Base-by-base conservation (phyloP, 2,113 vertebrate genomes). In the Coregonus clupeaformis region DNA sequence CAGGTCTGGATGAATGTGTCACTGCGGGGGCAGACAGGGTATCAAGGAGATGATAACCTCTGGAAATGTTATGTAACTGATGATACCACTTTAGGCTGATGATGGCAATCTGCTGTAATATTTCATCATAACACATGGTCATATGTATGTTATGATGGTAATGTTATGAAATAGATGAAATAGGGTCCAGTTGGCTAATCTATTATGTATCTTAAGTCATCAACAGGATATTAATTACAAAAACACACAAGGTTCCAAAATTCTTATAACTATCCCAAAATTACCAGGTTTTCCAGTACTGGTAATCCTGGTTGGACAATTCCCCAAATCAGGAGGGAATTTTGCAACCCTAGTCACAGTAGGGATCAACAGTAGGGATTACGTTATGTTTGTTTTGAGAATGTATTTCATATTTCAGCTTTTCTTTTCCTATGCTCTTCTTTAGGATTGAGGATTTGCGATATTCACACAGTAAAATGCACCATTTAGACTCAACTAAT, bases 21-120 rank as follows among this genome's bases (percentile, higher is more conserved):
- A 72, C 30, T 72, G 29, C 16, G 71, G 59, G 13, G 30, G 32
- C 30, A 29, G 16, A 30, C 49, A 30, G n/a, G 14, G 22, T 25
- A 24, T 49, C 5, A 60, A 36, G 7, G 24, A 30, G 49, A 18
- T n/a, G 25, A 55, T n/a, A 71, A 74, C 11, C 20, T 18, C 55
- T 65, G 52, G 4, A 5, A 55, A 20, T 68, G 55, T 81, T 69
- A 74, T 59, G 65, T 47, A 84, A 80, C 68, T 32, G 68, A n/a
- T 76, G 32, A 74, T 52, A 77, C 42, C 24, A 3, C 18, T 71
- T 60, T 13, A 36, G 32, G 32, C 20, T 24, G 16, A 65, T 30
- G 57, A 52, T 75, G 9, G 30, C 69, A 65, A 52, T 73, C 18
- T 77, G 75, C 66, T 69, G 32, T 73, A 63, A 71, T 78, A 52